Percentiles rank a stretch among this genome's conserved stretches.
Evolutionary conservation across 1,140 invertebrate species (phyloP).

Genomic region (Eubasilissa regina): DNA sequence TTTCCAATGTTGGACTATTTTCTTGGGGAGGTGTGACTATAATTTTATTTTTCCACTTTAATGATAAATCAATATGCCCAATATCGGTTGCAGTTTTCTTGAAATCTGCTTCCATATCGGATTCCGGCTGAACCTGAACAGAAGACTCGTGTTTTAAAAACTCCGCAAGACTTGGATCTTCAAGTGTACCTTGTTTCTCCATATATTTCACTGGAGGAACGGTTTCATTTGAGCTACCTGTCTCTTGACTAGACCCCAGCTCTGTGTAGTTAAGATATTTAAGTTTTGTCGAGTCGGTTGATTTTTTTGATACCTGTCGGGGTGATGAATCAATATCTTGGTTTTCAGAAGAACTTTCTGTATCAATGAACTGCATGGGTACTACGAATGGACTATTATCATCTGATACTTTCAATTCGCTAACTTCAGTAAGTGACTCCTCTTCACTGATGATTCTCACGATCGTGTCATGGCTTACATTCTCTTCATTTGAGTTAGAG

Average conservation of each 20-base stretch:
- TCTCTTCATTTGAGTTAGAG: conserved; percentile 44
- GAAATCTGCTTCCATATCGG: conserved; percentile 63
- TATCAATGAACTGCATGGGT: conserved; percentile 69
- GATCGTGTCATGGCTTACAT: conserved; percentile 66
- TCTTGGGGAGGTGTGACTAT: conserved; percentile 72
- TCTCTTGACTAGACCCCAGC: conserved; percentile 55
- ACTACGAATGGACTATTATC: conserved; percentile 68
- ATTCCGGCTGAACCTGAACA: conserved; percentile 66
- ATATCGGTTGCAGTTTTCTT: conserved; percentile 58
- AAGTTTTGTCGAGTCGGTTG: conserved; percentile 21
- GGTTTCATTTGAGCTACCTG: conserved; percentile 62
- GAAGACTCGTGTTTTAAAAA: conserved; percentile 70
- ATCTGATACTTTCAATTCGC: conserved; percentile 73
- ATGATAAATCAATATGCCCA: conserved; percentile 64
- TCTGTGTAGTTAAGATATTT: conserved; percentile 39
- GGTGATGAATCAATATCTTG: conserved; percentile 63
- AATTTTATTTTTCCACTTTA: conserved; percentile 72
- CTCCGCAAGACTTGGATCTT: conserved; percentile 70
- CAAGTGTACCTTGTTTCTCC: conserved; percentile 70
- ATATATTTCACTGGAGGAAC: conserved; percentile 61
- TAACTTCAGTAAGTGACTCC: conserved; percentile 77
- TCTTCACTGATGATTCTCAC: conserved; percentile 75
- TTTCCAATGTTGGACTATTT: conserved; percentile 71
- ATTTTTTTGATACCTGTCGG: conserved; percentile 66
- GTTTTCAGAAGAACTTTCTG: conserved; percentile 70